phyloP scores from a whole-genome alignment of 2,113 vertebrate genomes.

The Xenopus tropicalis region DNA sequence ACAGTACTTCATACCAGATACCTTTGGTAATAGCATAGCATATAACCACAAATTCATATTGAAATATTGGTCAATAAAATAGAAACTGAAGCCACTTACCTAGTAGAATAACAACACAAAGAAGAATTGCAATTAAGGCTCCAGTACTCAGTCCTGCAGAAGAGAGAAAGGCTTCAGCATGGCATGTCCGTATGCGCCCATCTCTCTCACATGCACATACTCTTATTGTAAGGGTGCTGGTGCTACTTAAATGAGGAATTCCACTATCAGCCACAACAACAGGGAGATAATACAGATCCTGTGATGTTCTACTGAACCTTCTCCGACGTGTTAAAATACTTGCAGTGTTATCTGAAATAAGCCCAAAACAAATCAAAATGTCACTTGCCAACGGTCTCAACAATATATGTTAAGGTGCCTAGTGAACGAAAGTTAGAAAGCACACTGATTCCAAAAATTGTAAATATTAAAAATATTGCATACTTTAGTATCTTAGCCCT shows the following conservation, averaged over 20 bases:
- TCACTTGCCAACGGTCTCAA: no score
- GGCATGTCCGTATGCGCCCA: constrained; percentile 79
- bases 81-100: constrained; percentile 67
- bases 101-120: constrained; percentile 92
- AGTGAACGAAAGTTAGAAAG: no score
- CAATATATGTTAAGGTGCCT: no score
- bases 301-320: constrained; percentile 79
- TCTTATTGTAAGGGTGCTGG: constrained; percentile 84
- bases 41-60: no score
- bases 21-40: no score
- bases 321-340: constrained; percentile 75
- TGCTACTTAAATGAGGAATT: constrained; percentile 86
- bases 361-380: no score
- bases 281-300: constrained; percentile 84
- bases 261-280: constrained; percentile 89
- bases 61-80: not conserved
- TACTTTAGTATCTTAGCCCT: no score
- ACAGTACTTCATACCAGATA: no score
- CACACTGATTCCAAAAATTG: no score
- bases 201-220: constrained; percentile 86
- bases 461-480: no score
- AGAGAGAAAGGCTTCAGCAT: constrained; percentile 87
- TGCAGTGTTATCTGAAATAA: constrained; percentile 77
- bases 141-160: constrained; percentile 93
- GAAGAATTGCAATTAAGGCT: constrained; percentile 92